These are phyloP conservation scores for Epinotia demarniana DNA, from an alignment of 2,888 invertebrate genomes.

Conservation along the genomic window DNA sequence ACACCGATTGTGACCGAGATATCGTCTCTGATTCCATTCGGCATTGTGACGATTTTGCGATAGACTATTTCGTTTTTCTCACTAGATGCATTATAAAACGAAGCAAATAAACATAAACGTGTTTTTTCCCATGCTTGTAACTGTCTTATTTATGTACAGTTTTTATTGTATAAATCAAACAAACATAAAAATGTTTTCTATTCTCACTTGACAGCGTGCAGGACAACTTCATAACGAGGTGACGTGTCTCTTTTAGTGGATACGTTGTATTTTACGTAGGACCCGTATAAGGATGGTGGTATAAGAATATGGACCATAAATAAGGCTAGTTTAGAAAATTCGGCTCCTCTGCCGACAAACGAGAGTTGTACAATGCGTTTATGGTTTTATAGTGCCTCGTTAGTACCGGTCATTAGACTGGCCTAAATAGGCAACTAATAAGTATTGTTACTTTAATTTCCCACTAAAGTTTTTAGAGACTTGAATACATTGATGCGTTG, in stretches of 20 bases:
- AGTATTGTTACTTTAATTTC: conserved; percentile 70
- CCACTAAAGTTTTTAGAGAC: conserved; percentile 39
- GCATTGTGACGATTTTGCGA: conserved; percentile 56
- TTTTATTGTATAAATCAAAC: conserved; percentile 48
- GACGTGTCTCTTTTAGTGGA: conserved; percentile 65
- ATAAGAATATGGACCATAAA: conserved; percentile 65
- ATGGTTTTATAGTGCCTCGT: conserved; percentile 79
- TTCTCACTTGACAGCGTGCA: conserved; percentile 50
- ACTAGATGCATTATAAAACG: not conserved
- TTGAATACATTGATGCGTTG: conserved; percentile 48
- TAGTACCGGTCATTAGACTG: conserved; percentile 73
- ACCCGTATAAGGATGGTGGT: conserved; percentile 54
- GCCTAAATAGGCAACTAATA: conserved; percentile 76
- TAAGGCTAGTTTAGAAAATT: conserved; percentile 70
- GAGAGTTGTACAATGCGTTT: conserved; percentile 70
- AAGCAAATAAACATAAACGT: conserved; percentile 4
- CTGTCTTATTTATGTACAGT: conserved; percentile 39
- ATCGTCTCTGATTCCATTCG: conserved; percentile 66
- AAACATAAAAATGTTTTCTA: conserved; percentile 46
- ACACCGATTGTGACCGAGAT: conserved; percentile 77
- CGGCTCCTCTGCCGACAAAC: conserved; percentile 70
- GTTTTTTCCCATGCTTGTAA: conserved; percentile 26
- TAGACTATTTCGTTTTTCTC: conserved; percentile 65
- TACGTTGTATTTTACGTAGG: conserved; percentile 66
- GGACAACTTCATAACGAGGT: conserved; percentile 61